phyloP scores from a whole-genome alignment of 2,113 vertebrate genomes.

The Otis tarda region DNA sequence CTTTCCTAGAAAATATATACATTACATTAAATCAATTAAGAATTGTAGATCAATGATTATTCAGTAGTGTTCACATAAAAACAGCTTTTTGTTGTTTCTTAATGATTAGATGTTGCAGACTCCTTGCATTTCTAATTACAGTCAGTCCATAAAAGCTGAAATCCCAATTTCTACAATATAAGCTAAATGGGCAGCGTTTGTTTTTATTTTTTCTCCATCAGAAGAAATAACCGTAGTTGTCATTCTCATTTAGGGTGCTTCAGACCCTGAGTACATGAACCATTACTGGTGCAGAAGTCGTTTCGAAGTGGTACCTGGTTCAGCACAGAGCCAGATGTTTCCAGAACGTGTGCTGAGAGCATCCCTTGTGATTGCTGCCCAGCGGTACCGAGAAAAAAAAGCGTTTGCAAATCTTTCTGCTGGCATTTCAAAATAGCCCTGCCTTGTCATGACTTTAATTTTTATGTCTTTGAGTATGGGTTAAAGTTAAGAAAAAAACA shows the following conservation, averaged over 20 bases:
- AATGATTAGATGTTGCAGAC: conserved; percentile 8
- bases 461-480: conserved; percentile 7
- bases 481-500: background rate
- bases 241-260: conserved; percentile 3
- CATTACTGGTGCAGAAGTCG: background rate
- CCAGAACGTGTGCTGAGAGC: background rate
- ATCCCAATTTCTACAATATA: background rate
- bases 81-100: conserved; percentile 53
- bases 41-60: conserved; percentile 37
- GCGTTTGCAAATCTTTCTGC: background rate
- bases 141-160: conserved; percentile 41
- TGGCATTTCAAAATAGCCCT: background rate
- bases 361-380: background rate
- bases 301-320: background rate
- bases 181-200: conserved; percentile 35
- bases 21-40: conserved; percentile 44
- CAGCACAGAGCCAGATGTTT: background rate
- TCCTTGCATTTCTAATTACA: conserved; percentile 61
- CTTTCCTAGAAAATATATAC: conserved; percentile 14
- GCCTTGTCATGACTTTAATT: background rate
- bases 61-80: conserved; percentile 38
- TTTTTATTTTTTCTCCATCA: conserved; percentile 6
- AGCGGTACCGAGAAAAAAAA: background rate
- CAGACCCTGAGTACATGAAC: background rate
- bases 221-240: conserved; percentile 21